These are phyloP conservation scores for Charina bottae DNA, from an alignment of 2,113 vertebrate genomes.

Conservation along the genomic window DNA sequence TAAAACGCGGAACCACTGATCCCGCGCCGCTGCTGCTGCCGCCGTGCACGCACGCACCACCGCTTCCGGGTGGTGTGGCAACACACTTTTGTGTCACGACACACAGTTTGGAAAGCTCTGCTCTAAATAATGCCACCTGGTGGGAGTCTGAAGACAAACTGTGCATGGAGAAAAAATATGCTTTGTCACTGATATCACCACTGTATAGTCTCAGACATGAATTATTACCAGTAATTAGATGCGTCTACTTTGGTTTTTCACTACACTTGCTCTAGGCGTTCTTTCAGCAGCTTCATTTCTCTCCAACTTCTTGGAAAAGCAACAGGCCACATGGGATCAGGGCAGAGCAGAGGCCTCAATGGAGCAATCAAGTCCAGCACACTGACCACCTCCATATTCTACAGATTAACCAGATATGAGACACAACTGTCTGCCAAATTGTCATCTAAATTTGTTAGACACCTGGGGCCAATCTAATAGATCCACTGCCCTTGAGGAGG, in stretches of 20 bases:
- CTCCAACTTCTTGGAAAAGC: background rate
- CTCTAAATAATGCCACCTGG: background rate
- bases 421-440: background rate
- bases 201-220: background rate
- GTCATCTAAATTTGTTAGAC: background rate
- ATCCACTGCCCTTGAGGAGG: background rate
- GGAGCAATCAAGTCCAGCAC: background rate
- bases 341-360: background rate
- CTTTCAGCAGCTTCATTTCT: background rate
- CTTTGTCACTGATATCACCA: background rate
- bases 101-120: too few relatives aligned
- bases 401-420: background rate
- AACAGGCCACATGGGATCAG: background rate
- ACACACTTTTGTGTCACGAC: too few relatives aligned
- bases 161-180: background rate
- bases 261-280: background rate
- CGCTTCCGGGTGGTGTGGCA: too few relatives aligned
- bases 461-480: background rate
- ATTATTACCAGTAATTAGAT: background rate
- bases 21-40: too few relatives aligned
- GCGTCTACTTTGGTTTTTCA: background rate
- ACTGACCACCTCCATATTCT: background rate
- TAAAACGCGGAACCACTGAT: too few relatives aligned
- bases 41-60: too few relatives aligned
- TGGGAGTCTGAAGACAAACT: background rate